Base-by-base conservation (phyloP, 2,888 invertebrate species). In the Stenolophus ochropezus region DNA sequence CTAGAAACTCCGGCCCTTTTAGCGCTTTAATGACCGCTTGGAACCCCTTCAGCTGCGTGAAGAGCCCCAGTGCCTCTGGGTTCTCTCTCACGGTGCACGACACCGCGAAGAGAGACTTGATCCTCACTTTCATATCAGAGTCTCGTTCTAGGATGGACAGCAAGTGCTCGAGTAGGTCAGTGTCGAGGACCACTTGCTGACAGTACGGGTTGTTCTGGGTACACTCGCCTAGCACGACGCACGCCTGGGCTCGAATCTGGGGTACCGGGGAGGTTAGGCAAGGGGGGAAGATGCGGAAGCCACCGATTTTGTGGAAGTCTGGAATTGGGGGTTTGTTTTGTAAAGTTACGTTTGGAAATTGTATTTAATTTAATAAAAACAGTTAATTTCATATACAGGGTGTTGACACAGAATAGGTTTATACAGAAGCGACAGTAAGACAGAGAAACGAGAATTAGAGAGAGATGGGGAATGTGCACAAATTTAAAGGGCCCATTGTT, bases 181-280 rank as follows among this genome's bases (percentile, higher is more conserved):
- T 90, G 82, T 94, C 93, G 3, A 95, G 84, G n/a, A 94, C 92
- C 53, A 91, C 90, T 23, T 92, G 89, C 88, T 98, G 97, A 85
- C 96, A 96, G 87, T 92, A 94, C 0, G 94, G 93, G 89, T 97
- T 97, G 89, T 97, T 97, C 89, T 98, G 97, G 42, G 94, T 93
- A 81, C 96, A 88, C 85, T 94, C 94, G 0, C 94, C 97, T 1
- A 97, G 90, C 11, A 97, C 89, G 25, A 93, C 91, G 8, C 94
- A 93, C 1, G 94, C 92, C 49, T 90, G 89, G 82, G 92, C 91
- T 42, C 95, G 91, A 0, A 97, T 90, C 16, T 91, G 90, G 0
- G 91, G 88, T 84, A 94, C 92, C 3, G 90, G 89, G 23, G 93
- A 93, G 83, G 92, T 91, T 25, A 96, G 89, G 86, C 95, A 94